Percentiles rank a stretch among this genome's conserved stretches.
phyloP scores from a whole-genome alignment of 2,113 vertebrate genomes.

The Ranitomeya variabilis region DNA sequence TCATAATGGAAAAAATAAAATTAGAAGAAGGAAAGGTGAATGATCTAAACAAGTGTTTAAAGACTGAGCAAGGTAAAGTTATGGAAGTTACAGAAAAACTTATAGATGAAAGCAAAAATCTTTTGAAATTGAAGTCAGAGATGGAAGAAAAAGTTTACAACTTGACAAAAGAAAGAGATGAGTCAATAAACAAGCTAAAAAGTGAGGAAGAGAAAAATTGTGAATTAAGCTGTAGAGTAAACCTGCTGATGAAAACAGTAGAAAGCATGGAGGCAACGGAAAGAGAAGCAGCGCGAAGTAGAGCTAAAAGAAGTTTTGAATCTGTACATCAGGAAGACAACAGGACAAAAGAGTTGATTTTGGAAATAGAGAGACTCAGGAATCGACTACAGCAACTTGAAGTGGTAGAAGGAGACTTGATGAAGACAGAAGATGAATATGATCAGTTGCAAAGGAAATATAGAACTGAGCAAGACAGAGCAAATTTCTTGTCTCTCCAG shows the following conservation, averaged over 20 bases:
- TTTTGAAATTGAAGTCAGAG: conserved; percentile 90
- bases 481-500: conserved; percentile 83
- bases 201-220: conserved; percentile 82
- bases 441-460: conserved; percentile 92
- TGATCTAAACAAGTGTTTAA: conserved; percentile 80
- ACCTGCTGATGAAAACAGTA: conserved; percentile 79
- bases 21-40: conserved; percentile 87
- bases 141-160: conserved; percentile 85
- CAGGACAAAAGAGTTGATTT: conserved; percentile 82
- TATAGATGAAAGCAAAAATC: conserved; percentile 95
- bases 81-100: conserved; percentile 94
- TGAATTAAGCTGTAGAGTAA: conserved; percentile 77
- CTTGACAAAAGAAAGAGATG: conserved; percentile 82
- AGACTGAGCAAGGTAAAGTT: conserved; percentile 89
- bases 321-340: conserved; percentile 77
- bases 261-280: conserved; percentile 81
- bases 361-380: conserved; percentile 88
- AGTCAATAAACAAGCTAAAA: conserved; percentile 78
- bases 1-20: conserved; percentile 88
- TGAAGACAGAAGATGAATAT: conserved; percentile 96
- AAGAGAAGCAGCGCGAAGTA: conserved; percentile 74
- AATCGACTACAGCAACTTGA: conserved; percentile 88
- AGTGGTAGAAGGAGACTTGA: conserved; percentile 91
- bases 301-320: conserved; percentile 71
- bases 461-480: conserved; percentile 90